Percentiles rank a stretch among this genome's conserved stretches.
These are phyloP conservation scores for Entomobrya multifasciata DNA, from an alignment of 2,888 invertebrate genomes.

Conservation along the genomic window DNA sequence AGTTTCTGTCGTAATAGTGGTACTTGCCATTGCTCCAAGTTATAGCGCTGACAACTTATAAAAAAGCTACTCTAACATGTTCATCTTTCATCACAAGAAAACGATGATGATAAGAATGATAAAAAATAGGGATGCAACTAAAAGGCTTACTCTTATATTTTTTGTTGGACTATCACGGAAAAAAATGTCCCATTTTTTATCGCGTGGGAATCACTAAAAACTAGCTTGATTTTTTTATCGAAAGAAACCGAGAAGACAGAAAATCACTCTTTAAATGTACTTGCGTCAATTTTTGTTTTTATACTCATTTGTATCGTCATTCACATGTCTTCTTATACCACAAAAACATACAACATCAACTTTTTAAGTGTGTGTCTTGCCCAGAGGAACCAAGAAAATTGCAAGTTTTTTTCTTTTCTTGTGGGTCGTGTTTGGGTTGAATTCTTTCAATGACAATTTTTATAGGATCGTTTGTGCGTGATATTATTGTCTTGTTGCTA, in stretches of 20 bases:
- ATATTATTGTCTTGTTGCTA: too few species aligned
- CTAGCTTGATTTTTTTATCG: constrained; percentile 50
- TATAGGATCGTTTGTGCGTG: constrained; percentile 33
- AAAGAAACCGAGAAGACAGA: constrained; percentile 7
- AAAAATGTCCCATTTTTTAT: constrained; percentile 53
- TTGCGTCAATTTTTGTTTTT: too few species aligned
- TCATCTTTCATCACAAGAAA: constrained; percentile 23
- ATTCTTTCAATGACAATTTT: constrained; percentile 31
- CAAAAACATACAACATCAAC: not conserved
- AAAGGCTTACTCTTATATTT: not conserved
- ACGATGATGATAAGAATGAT: not conserved
- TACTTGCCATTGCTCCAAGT: too few species aligned
- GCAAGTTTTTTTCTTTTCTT: constrained; percentile 6
- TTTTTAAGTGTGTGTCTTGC: not conserved
- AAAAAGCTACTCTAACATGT: not conserved
- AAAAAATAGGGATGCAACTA: not conserved
- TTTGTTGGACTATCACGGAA: not conserved
- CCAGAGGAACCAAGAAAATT: not conserved
- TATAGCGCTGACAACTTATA: too few species aligned
- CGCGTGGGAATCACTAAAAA: constrained; percentile 59
- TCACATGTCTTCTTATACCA: not conserved
- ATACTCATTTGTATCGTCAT: not conserved
- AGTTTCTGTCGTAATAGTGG: too few species aligned
- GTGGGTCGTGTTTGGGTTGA: not conserved
- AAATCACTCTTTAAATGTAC: too few species aligned